A percentile compares a stretch with the other conserved stretches of the same genome.
Conservation (phyloP, 2,888 invertebrate species). For the Ophion obscuratus region DNA sequence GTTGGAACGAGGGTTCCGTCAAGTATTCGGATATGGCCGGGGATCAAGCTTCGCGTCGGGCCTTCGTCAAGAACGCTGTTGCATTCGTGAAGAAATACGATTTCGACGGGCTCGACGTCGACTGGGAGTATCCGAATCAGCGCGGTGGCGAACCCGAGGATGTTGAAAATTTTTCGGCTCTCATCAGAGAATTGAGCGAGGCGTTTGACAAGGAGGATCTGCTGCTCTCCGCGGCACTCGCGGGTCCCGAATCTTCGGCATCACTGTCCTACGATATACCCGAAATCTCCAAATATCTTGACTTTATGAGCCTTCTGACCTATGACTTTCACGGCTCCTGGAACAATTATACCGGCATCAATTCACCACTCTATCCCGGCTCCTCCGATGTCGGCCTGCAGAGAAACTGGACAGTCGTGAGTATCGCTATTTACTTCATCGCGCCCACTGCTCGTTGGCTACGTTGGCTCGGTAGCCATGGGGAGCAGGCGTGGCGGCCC, state of each 20-base stretch:
- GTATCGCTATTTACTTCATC: conserved; percentile 67
- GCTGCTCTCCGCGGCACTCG: conserved; percentile 83
- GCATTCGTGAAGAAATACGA: conserved; percentile 85
- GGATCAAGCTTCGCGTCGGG: conserved; percentile 81
- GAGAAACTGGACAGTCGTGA: conserved; percentile 84
- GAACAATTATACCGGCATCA: conserved; percentile 88
- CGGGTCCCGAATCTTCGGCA: conserved; percentile 85
- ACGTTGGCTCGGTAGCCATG: too few relatives aligned
- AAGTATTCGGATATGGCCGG: conserved; percentile 87
- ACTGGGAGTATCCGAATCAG: conserved; percentile 89
- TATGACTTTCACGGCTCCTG: conserved; percentile 91
- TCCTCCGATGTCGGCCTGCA: conserved; percentile 74
- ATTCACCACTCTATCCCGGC: conserved; percentile 87
- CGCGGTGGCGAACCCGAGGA: conserved; percentile 85
- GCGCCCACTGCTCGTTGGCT: too few relatives aligned
- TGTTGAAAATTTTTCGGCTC: conserved; percentile 85
- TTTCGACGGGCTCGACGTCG: conserved; percentile 90
- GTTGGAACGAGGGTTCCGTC: conserved; percentile 88
- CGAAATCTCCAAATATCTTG: conserved; percentile 86
- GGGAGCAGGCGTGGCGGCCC: too few relatives aligned
- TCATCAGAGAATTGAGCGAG: conserved; percentile 86
- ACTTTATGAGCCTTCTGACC: conserved; percentile 90
- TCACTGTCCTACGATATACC: conserved; percentile 87
- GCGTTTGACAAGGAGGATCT: conserved; percentile 85
- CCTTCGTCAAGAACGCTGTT: conserved; percentile 86